Evolutionary conservation across 1,140 invertebrate species (phyloP).

Genomic region (Panonychus citri): DNA sequence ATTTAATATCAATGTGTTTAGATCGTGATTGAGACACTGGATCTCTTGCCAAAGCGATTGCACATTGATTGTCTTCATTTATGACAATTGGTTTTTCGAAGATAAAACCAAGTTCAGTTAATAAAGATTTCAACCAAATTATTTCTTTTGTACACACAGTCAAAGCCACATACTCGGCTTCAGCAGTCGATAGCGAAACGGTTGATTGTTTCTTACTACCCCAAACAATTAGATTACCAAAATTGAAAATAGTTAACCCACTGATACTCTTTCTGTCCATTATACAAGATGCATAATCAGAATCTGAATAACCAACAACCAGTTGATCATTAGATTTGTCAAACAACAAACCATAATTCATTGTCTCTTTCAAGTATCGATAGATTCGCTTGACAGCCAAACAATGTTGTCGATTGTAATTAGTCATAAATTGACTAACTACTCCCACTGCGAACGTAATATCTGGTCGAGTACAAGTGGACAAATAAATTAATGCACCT

Average conservation of each 20-base stretch:
- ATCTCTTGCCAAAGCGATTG: conserved; percentile 15
- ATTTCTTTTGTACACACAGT: conserved; percentile 20
- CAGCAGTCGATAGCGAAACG: conserved; percentile 18
- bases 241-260: conserved; percentile 15
- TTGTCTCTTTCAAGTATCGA: conserved; percentile 15
- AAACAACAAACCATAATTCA: conserved; percentile 12
- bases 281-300: conserved; percentile 8
- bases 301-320: neutral
- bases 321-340: neutral
- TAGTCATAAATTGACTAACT: conserved; percentile 23
- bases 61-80: conserved; percentile 15
- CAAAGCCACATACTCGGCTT: conserved; percentile 22
- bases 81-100: neutral
- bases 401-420: conserved; percentile 13
- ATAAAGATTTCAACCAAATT: conserved; percentile 13
- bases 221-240: conserved; percentile 17
- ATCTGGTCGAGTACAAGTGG: conserved; percentile 24
- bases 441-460: conserved; percentile 24
- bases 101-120: conserved; percentile 2
- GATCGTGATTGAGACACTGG: conserved; percentile 12
- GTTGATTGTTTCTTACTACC: conserved; percentile 17
- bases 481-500: conserved; percentile 22
- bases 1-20: conserved; percentile 18
- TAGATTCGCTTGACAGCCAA: conserved; percentile 18
- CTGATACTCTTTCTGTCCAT: neutral